Evolutionary conservation across 2,888 invertebrate genomes (phyloP), one percentile per base, ranked within the genome.

Genomic region (Carterocephalus palaemon): DNA sequence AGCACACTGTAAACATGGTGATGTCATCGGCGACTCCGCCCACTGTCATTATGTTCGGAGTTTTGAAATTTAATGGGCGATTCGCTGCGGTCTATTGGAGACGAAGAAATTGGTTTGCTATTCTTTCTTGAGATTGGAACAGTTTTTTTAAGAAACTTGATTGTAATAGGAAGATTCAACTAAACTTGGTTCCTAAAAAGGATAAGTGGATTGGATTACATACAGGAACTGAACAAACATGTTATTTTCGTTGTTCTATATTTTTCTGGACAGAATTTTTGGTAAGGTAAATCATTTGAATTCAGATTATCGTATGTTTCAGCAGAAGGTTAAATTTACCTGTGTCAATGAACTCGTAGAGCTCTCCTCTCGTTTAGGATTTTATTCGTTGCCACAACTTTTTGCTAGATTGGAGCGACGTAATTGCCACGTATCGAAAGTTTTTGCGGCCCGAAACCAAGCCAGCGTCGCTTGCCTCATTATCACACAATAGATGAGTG

Each of bases 21-120:
- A 80, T 79, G 75, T 81, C 81, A 79, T 70, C 51, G n/a, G n/a
- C 42, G 57, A 54, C 62, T 59, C 63, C 75, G 64, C 73, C 69
- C 57, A 70, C 74, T 51, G 48, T 52, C 41, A 54, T 56, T 60
- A 42, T 49, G 50, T 52, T 34, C 46, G 32, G 48, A 48, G 50
- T 57, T 59, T 53, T 52, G 56, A 48, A 45, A 51, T 54, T 51
- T 53, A 33, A 38, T 38, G 37, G 7, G n/a, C 37, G 24, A 31
- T 43, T 45, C 32, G 38, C 15, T 32, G 20, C 31, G 36, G 34
- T 40, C 22, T 33, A 43, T 43, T 48, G 43, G 17, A 19, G 15
- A 4, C 28, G 23, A 23, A 9, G 20, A 7, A 22, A 15, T 15
- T 2, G 6, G 32, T 26, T 9, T 43, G 29, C 1, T 16, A 9